A percentile compares a stretch with the other conserved stretches of the same genome.
phyloP scores from a whole-genome alignment of 2,113 vertebrate genomes.

The Ploceus nigricollis region DNA sequence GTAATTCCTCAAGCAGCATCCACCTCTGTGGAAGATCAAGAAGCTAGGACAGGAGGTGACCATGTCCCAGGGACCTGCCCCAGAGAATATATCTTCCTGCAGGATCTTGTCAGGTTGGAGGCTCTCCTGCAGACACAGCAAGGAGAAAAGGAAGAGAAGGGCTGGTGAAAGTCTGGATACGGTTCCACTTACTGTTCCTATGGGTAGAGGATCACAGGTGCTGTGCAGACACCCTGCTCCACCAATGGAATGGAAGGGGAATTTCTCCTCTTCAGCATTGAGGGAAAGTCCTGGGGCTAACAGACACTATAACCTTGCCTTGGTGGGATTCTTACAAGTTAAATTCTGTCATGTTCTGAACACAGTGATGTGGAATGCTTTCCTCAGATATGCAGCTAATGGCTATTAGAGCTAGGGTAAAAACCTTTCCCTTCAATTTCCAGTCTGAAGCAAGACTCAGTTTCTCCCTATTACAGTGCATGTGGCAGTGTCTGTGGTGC shows the following conservation, averaged over 20 bases:
- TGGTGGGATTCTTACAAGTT: not conserved
- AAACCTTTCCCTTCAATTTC: not conserved
- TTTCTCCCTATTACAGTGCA: not conserved
- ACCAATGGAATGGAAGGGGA: not conserved
- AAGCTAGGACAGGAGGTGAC: not conserved
- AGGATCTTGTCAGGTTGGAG: not conserved
- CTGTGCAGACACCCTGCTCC: rapidly evolving
- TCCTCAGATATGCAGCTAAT: not conserved
- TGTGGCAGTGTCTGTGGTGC: not conserved
- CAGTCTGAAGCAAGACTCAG: not conserved
- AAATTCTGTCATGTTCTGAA: not conserved
- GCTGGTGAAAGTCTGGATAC: not conserved
- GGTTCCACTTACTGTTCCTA: not conserved
- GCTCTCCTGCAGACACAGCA: not conserved
- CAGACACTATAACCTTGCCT: not conserved
- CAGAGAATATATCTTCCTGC: not conserved
- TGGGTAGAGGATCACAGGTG: not conserved
- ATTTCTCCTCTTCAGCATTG: not conserved
- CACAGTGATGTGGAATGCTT: not conserved
- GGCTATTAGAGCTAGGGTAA: not conserved
- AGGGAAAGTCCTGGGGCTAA: not conserved
- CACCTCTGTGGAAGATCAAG: not conserved
- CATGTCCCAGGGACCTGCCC: not conserved
- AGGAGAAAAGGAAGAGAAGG: not conserved
- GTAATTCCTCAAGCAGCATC: not conserved